Base-by-base conservation (phyloP, 2,113 vertebrate genomes). In the Potamarius usumacintae region DNA sequence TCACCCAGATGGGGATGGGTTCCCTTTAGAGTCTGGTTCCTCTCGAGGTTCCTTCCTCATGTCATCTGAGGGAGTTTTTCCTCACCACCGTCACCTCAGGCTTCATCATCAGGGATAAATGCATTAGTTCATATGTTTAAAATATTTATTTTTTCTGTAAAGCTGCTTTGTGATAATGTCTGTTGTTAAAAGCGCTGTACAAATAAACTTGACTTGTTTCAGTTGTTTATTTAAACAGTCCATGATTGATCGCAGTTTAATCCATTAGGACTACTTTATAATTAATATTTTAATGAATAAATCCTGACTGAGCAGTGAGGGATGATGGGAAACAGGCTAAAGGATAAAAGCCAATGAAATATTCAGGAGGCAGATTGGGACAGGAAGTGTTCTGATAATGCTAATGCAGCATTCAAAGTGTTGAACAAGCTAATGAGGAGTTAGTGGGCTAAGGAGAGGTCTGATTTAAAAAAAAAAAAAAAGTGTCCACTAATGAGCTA, bases 301-400 rank as follows among this genome's bases (percentile, higher is more conserved):
- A 71, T 71, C 2, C 18, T 11, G 71, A 1, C 15, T 71, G 30
- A 72, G 30, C 15, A 72, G 15, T 7, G 30, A 71, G 72, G 42
- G 72, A 9, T 76, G 72, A 76, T 76, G 72, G 72, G 72, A 76
- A 76, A 76, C 42, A 72, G 72, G 20, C 71, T 74, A 74, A 74
- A 42, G 18, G 71, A 48, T 74, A 48, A 74, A 48, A 74, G 7
- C 71, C 48, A 74, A 74, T 74, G 42, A 74, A 74, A 74, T 48
- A 74, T 48, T 74, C 34, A 74, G 2, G 18, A 76, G 4, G 34
- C 17, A 42, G 34, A 72, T 72, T 48, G 42, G 69, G 42, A 76
- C 42, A 76, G 72, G 72, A 50, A 76, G 42, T 76, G 42, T 3
- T 76, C 42, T 20, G 50, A 76, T 76, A 76, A 76, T 76, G 72